Conservation (phyloP, 2,113 vertebrate species). For the Platycercus adscitus region DNA sequence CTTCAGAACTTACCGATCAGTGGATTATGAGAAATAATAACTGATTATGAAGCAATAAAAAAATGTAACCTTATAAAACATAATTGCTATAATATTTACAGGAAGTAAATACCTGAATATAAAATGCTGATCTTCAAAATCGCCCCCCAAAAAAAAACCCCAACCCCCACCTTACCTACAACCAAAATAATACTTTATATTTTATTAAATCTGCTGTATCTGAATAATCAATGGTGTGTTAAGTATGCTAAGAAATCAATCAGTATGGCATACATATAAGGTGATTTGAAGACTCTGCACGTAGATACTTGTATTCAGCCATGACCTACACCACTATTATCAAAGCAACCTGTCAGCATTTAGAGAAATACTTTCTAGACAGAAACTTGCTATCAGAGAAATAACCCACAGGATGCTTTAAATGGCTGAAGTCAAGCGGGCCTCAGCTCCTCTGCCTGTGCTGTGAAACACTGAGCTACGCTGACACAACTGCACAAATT, state of each 20-base stretch:
- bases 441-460: not conserved
- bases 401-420: not conserved
- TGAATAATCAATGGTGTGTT: not conserved
- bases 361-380: not conserved
- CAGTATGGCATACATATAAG: not conserved
- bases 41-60: not conserved
- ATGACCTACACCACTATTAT: not conserved
- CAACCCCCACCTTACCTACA: not conserved
- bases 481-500: not conserved
- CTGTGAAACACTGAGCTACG: not conserved
- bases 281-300: not conserved
- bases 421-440: not conserved
- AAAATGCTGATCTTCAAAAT: not conserved
- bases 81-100: not conserved
- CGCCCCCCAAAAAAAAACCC: not conserved
- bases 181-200: not conserved
- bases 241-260: not conserved
- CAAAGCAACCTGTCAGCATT: not conserved
- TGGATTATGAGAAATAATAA: not conserved
- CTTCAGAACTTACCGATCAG: not conserved
- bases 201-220: not conserved
- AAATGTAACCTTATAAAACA: not conserved
- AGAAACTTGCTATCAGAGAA: not conserved
- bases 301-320: not conserved
- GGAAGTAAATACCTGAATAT: not conserved